Conservation (phyloP, 2,113 vertebrate species). For the Otolemur garnettii region DNA sequence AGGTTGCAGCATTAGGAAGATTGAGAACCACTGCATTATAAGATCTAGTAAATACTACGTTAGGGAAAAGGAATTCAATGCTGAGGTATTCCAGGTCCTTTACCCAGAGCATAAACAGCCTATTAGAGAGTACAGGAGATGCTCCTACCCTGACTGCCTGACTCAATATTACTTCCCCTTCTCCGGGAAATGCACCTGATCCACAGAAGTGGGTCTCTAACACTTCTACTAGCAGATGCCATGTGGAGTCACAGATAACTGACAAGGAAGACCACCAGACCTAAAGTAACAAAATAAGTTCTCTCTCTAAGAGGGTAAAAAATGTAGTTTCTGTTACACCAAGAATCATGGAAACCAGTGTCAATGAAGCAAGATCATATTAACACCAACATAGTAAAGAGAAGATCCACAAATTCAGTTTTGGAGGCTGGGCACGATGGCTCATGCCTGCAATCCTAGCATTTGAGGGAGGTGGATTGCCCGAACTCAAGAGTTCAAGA, state of each 20-base stretch:
- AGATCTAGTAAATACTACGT: neutral
- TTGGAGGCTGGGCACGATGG: neutral
- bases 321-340: neutral
- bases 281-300: neutral
- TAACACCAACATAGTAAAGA: neutral
- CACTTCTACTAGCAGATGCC: neutral
- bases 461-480: no score
- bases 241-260: neutral
- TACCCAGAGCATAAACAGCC: neutral
- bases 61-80: neutral
- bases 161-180: neutral
- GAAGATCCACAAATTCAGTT: neutral
- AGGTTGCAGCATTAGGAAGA: no score
- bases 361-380: neutral
- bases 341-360: neutral
- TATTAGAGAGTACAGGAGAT: neutral
- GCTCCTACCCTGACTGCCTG: neutral
- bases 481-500: no score
- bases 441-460: no score
- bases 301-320: neutral
- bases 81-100: neutral
- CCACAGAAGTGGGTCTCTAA: neutral
- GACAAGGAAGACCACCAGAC: neutral
- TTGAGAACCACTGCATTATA: neutral
- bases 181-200: neutral